Conservation (phyloP, 2,113 vertebrate species). For the Clarias batrachus region DNA sequence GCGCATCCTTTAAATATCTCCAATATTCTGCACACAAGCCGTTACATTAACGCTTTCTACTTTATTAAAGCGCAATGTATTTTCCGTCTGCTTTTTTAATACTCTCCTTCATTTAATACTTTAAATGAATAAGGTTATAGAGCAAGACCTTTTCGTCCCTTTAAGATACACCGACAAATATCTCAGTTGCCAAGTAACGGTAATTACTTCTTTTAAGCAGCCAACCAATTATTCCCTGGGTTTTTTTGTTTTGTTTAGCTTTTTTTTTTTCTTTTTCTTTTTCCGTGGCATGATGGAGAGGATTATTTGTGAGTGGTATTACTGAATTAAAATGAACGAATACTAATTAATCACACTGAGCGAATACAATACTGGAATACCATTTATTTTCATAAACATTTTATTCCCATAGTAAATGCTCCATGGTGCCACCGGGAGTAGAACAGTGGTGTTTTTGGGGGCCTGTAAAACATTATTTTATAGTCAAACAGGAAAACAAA, state of each 20-base stretch:
- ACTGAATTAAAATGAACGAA: constrained; percentile 52
- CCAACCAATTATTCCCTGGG: constrained; percentile 53
- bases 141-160: constrained; percentile 43
- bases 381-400: constrained; percentile 46
- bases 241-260: neutral
- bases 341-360: constrained; percentile 50
- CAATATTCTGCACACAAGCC: neutral
- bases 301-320: constrained; percentile 49
- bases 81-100: constrained; percentile 44
- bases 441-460: neutral
- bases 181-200: constrained; percentile 57
- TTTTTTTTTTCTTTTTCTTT: neutral
- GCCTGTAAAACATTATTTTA: constrained; percentile 2
- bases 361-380: constrained; percentile 17
- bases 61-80: constrained; percentile 34
- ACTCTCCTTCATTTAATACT: constrained; percentile 29
- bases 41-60: neutral
- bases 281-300: constrained; percentile 46
- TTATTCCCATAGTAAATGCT: constrained; percentile 37
- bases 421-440: neutral
- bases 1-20: neutral
- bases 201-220: constrained; percentile 56
- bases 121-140: constrained; percentile 45
- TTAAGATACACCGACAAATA: constrained; percentile 50
- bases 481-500: neutral